These are phyloP conservation scores for Helicorthomorpha holstii DNA, from an alignment of 1,140 invertebrate species.

Conservation along the genomic window DNA sequence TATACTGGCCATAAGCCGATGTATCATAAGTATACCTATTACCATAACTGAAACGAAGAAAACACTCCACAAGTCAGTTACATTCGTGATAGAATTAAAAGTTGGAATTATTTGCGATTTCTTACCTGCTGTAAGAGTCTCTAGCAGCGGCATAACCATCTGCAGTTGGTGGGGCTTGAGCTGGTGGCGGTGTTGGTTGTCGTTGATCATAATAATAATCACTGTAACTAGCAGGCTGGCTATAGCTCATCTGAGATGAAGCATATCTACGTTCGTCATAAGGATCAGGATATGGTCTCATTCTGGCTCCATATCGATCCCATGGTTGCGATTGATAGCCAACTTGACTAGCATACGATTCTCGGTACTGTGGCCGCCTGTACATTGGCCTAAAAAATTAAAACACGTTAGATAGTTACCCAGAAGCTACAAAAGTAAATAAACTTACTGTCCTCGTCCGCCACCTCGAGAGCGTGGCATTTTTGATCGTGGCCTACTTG, in stretches of 20 bases:
- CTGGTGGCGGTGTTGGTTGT: not conserved
- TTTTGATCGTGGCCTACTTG: not conserved
- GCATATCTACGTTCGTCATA: not conserved
- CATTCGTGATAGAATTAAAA: no score
- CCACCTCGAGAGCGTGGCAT: not conserved
- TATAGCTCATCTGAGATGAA: not conserved
- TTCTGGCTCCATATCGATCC: not conserved
- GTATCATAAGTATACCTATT: no score
- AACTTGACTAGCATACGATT: not conserved
- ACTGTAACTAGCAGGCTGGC: not conserved
- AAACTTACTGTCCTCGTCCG: not conserved
- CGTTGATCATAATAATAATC: not conserved
- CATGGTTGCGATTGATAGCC: not conserved
- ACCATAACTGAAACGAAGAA: no score
- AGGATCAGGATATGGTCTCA: not conserved
- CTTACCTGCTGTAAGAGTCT: no score
- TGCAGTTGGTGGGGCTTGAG: no score
- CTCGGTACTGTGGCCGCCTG: not conserved
- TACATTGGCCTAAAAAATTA: not conserved
- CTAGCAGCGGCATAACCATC: no score
- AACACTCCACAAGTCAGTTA: no score
- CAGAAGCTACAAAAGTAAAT: not conserved
- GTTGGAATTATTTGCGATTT: no score
- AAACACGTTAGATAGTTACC: not conserved
- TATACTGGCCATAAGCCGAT: no score